phyloP scores from a whole-genome alignment of 1,140 invertebrate species.

The Cherax quadricarinatus region DNA sequence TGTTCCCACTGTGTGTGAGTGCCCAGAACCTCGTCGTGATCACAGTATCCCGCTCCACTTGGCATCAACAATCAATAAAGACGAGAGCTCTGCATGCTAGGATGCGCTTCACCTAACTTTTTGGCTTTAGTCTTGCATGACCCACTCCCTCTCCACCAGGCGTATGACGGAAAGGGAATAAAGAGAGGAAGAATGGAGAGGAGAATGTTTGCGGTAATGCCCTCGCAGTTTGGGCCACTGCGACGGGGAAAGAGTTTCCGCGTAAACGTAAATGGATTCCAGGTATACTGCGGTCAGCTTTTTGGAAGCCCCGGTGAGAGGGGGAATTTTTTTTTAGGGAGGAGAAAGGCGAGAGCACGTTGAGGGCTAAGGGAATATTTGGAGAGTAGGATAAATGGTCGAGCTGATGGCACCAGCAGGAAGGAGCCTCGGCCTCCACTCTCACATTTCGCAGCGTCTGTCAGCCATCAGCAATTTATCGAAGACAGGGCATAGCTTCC shows the following conservation, averaged over 20 bases:
- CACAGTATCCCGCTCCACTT: not conserved
- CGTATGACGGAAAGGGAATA: not conserved
- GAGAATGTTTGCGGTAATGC: conserved; percentile 1
- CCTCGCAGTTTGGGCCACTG: conserved; percentile 2
- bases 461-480: not conserved
- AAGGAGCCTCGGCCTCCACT: not conserved
- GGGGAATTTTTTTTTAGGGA: not conserved
- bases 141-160: not conserved
- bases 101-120: not conserved
- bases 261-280: conserved; percentile 11
- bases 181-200: not conserved
- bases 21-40: not conserved
- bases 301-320: not conserved
- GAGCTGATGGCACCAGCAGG: not conserved
- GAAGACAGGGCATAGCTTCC: not conserved
- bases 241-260: conserved; percentile 3
- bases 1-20: not conserved
- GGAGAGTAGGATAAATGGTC: not conserved
- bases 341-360: not conserved
- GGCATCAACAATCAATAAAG: conserved; percentile 11
- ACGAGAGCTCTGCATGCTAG: conserved; percentile 3
- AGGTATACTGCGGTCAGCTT: conserved; percentile 9
- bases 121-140: not conserved
- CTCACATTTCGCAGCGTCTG: not conserved
- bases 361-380: not conserved